phyloP scores from a whole-genome alignment of 2,113 vertebrate species.

The Eira barbara region DNA sequence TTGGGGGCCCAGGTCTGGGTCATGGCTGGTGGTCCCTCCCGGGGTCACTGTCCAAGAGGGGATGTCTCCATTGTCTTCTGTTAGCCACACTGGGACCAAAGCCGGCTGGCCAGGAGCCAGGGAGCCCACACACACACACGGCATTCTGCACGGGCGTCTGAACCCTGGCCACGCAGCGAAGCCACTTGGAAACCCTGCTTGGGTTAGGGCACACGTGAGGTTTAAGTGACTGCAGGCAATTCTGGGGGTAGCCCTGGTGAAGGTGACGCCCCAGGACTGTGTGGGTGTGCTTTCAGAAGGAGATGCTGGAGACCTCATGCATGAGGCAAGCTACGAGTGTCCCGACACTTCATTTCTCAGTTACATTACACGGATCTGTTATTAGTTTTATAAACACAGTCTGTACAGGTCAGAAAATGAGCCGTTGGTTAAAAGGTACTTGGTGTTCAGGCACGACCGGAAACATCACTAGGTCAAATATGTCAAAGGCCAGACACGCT shows the following conservation, averaged over 20 bases:
- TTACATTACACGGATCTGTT: background rate
- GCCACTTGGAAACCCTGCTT: background rate
- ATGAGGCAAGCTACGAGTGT: too few relatives aligned
- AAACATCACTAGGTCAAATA: background rate
- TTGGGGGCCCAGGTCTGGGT: background rate
- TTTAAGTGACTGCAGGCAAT: too few relatives aligned
- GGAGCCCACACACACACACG: fast-evolving
- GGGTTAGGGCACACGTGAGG: fast-evolving
- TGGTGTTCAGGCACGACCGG: too few relatives aligned
- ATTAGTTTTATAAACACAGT: background rate
- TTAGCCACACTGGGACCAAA: background rate
- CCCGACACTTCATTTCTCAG: background rate
- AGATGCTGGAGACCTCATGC: background rate
- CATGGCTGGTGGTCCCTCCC: background rate
- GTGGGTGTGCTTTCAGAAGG: background rate
- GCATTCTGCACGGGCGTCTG: fast-evolving
- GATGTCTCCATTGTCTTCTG: fast-evolving
- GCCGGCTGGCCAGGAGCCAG: background rate
- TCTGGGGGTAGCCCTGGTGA: background rate
- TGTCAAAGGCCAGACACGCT: background rate
- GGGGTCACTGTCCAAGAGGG: background rate
- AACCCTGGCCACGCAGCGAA: background rate
- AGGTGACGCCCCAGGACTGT: too few relatives aligned
- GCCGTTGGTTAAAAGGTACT: background rate
- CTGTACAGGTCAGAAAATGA: background rate